These are phyloP conservation scores for Cossypha dichroa DNA, from an alignment of 2,797 vertebrate species.

Conservation along the genomic window DNA sequence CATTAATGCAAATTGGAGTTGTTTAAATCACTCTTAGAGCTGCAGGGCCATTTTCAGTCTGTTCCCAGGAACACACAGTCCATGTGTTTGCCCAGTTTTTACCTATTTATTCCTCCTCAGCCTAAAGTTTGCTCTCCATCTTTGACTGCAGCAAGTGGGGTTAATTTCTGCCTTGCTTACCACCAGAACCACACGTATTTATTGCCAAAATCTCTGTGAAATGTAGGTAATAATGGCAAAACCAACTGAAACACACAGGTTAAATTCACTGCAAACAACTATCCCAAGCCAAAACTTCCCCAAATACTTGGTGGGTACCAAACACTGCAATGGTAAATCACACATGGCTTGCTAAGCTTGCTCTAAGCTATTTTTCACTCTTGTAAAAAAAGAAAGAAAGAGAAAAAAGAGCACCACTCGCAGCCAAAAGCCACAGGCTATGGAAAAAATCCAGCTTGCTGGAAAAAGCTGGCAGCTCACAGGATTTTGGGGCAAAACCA, in stretches of 20 bases:
- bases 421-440: constrained; percentile 3
- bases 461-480: not conserved
- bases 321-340: not conserved
- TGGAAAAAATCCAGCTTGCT: not conserved
- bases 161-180: not conserved
- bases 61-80: not conserved
- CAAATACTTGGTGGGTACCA: not conserved
- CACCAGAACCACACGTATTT: not conserved
- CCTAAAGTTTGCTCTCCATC: not conserved
- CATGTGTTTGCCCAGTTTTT: not conserved
- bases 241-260: not conserved
- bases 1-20: not conserved
- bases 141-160: not conserved
- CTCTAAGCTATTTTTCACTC: not conserved
- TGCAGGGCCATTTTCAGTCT: not conserved
- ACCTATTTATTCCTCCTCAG: not conserved
- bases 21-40: not conserved
- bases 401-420: not conserved
- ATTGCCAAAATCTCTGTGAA: not conserved
- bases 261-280: not conserved
- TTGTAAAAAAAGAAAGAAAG: not conserved
- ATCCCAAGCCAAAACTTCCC: not conserved
- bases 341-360: not conserved
- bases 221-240: not conserved
- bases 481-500: not conserved